Evolutionary conservation across 2,113 vertebrate species (phyloP).

Genomic region (Regulus satrapa): DNA sequence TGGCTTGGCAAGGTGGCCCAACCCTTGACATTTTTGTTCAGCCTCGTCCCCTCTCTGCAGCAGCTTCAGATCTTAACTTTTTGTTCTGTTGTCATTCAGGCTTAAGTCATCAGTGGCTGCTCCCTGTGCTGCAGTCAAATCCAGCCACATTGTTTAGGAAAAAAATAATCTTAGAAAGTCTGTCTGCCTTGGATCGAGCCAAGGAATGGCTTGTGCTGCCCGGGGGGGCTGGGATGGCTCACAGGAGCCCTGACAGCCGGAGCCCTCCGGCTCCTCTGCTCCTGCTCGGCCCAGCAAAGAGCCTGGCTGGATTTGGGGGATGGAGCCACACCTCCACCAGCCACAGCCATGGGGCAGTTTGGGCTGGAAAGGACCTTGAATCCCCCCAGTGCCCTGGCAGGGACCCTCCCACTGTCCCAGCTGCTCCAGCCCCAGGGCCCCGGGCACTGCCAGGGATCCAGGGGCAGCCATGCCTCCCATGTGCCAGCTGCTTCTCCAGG

Average conservation of each 20-base stretch:
- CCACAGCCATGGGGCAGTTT: fast-evolving
- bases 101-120: neutral
- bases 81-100: neutral
- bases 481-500: neutral
- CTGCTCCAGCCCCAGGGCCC: neutral
- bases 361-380: fast-evolving
- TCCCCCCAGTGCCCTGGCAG: fast-evolving
- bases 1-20: neutral
- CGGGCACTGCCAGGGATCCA: neutral
- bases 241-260: neutral
- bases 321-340: fast-evolving
- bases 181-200: neutral
- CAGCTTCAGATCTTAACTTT: neutral
- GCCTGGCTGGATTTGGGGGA: fast-evolving
- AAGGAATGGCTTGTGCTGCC: neutral
- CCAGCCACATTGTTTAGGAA: neutral
- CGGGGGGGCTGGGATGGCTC: neutral
- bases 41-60: neutral
- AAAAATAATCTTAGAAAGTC: neutral
- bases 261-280: neutral
- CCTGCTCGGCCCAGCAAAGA: neutral
- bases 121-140: neutral
- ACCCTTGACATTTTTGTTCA: neutral
- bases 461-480: neutral
- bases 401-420: neutral